phyloP scores from a whole-genome alignment of 2,113 vertebrate genomes.

The Pteronura brasiliensis region DNA sequence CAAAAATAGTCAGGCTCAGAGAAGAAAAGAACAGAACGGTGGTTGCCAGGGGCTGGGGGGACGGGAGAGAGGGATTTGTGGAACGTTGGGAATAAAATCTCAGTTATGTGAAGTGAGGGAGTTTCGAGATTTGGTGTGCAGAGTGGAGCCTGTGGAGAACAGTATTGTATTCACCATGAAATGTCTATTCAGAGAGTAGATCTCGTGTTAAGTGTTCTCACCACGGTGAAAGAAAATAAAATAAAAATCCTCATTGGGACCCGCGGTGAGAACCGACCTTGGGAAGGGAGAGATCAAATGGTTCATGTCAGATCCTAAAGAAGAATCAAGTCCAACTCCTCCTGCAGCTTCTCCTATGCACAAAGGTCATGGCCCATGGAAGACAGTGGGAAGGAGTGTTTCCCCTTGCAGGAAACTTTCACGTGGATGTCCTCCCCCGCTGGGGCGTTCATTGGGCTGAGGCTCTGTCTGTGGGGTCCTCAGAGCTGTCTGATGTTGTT shows the following conservation, averaged over 20 bases:
- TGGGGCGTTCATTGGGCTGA: fast-evolving
- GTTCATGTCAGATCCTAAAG: background rate
- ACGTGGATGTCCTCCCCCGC: fast-evolving
- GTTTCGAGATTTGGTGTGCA: background rate
- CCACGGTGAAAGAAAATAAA: background rate
- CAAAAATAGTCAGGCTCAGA: fast-evolving
- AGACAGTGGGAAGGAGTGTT: fast-evolving
- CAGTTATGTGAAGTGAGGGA: background rate
- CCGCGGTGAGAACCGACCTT: background rate
- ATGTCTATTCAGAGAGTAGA: background rate
- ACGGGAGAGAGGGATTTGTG: background rate
- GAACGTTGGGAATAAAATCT: background rate
- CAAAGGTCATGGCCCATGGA: fast-evolving
- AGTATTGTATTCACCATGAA: too few species aligned
- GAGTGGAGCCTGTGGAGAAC: fast-evolving
- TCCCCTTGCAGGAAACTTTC: fast-evolving
- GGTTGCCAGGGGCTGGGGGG: background rate
- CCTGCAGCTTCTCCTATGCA: fast-evolving
- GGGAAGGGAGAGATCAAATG: background rate
- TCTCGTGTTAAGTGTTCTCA: background rate
- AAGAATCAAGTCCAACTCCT: background rate
- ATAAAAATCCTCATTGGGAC: background rate
- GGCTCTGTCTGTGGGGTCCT: background rate
- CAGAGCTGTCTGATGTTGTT: fast-evolving
- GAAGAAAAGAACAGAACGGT: background rate